Conservation (phyloP, 1,140 invertebrate genomes). For the Theocolax elegans region DNA sequence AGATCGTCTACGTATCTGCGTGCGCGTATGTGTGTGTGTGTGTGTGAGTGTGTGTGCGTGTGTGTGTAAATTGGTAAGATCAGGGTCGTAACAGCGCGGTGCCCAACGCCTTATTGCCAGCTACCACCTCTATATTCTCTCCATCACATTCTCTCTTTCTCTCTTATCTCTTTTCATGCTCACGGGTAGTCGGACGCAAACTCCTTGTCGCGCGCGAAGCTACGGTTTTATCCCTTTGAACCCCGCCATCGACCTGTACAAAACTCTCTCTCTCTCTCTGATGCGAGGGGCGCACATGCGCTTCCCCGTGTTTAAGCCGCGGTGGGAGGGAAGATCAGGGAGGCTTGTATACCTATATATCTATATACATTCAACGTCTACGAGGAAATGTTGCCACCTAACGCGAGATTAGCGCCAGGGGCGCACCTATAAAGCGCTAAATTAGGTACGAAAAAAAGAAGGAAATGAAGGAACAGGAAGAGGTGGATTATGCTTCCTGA, state of each 20-base stretch:
- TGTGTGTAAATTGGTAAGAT: slow-evolving; percentile 58
- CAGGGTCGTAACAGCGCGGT: slow-evolving; percentile 64
- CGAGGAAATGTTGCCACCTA: slow-evolving; percentile 58
- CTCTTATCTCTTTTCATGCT: too few species aligned
- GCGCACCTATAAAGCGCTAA: slow-evolving; percentile 42
- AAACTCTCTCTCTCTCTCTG: too few species aligned
- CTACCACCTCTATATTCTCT: too few species aligned
- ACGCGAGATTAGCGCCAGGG: slow-evolving; percentile 59
- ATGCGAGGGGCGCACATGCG: neutral
- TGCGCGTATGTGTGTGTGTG: too few species aligned
- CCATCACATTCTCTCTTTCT: slow-evolving; percentile 33
- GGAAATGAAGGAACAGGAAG: neutral
- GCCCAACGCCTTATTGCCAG: slow-evolving; percentile 61
- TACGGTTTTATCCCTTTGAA: neutral
- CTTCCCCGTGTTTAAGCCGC: too few species aligned
- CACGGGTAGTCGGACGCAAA: too few species aligned
- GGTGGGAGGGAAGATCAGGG: too few species aligned
- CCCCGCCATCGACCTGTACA: neutral
- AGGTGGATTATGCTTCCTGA: too few species aligned
- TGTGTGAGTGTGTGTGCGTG: too few species aligned
- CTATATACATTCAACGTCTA: slow-evolving; percentile 49
- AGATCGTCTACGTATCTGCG: too few species aligned
- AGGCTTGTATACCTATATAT: too few species aligned
- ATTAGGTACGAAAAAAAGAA: slow-evolving; percentile 2
- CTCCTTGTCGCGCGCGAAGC: too few species aligned